Base-by-base conservation (phyloP, 2,797 vertebrate genomes). In the Enteromius radiatus region DNA sequence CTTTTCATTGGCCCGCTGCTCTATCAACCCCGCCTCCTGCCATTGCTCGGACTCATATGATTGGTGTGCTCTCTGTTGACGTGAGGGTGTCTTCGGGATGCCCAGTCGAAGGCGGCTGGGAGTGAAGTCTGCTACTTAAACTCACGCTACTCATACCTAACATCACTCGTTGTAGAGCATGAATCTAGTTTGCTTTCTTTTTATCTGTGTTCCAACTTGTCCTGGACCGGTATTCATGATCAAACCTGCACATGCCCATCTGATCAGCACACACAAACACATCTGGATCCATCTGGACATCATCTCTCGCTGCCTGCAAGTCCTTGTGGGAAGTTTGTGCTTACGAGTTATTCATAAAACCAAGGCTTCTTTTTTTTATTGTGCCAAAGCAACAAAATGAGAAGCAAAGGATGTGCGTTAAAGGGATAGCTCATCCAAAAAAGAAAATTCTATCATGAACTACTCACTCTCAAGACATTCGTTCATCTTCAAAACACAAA, bases 21-120 rank as follows among this genome's bases (percentile, higher is more conserved):
- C 36, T 80, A 82, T 73, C 28, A 77, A 64, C 33, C 77, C 41
- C 76, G 15, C 26, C 47, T 4, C 45, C 68, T 74, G 31, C n/a
- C 85, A 28, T 0, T 67, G 78, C 54, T 82, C 61, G 28, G 64
- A 75, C 78, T 84, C 69, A 41, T 70, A 19, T 68, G 71, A 82
- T 82, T 54, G 80, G 80, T 76, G 71, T 75, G 80, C 36, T 82
- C 47, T 49, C 47, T 81, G 79, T 71, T 61, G 76, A 65, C 8
- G 56, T 43, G 2, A 31, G 28, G 61, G 28, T 33, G 61, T 47
- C 26, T 1, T 70, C 65, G 43, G 65, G 52, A 59, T 49, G 54
- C 52, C 5, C 21, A 19, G 17, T 11, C 3, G 6, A 65, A 49
- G 33, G 28, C 14, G 33, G 11, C 33, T 31, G 77, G 49, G 36